Conservation (phyloP, 2,888 invertebrate genomes). For the Nyleta sp. region DNA sequence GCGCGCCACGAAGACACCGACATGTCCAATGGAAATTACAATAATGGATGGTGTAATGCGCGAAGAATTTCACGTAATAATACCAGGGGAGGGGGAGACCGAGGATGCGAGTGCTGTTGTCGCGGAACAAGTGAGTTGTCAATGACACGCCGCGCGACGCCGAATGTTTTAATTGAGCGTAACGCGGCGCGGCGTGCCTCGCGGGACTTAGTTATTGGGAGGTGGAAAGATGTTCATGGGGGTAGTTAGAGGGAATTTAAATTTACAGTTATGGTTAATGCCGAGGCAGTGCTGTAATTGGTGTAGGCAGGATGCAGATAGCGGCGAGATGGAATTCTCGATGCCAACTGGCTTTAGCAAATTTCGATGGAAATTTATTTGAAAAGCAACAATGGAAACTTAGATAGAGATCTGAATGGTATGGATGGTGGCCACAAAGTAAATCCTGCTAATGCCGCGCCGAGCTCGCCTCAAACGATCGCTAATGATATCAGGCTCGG, state of each 20-base stretch:
- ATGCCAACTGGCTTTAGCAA: conserved; percentile 37
- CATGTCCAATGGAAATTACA: conserved; percentile 60
- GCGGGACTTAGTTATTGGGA: conserved; percentile 36
- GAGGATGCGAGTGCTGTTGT: conserved; percentile 34
- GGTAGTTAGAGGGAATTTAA: conserved; percentile 41
- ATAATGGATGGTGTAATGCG: conserved; percentile 63
- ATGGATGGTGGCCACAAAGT: conserved; percentile 23
- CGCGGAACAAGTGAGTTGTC: conserved; percentile 50
- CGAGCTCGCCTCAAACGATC: conserved; percentile 18
- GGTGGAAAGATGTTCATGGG: conserved; percentile 45
- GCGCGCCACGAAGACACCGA: conserved; percentile 47
- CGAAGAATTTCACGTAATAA: conserved; percentile 62
- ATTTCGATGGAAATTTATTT: conserved; percentile 52
- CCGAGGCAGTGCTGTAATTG: conserved; percentile 47
- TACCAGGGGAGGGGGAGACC: conserved; percentile 17
- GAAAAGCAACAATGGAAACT: conserved; percentile 44
- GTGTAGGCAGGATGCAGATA: conserved; percentile 27
- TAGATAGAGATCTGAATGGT: conserved; percentile 44
- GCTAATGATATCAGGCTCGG: conserved; percentile 19
- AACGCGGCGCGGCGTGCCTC: conserved; percentile 35
- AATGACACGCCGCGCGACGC: conserved; percentile 33
- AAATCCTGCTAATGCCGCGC: conserved; percentile 8
- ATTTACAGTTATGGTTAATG: conserved; percentile 55
- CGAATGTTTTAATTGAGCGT: conserved; percentile 56
- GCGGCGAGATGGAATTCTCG: conserved; percentile 23